Conservation (phyloP, 2,888 invertebrate genomes). For the Anaspis maculata region DNA sequence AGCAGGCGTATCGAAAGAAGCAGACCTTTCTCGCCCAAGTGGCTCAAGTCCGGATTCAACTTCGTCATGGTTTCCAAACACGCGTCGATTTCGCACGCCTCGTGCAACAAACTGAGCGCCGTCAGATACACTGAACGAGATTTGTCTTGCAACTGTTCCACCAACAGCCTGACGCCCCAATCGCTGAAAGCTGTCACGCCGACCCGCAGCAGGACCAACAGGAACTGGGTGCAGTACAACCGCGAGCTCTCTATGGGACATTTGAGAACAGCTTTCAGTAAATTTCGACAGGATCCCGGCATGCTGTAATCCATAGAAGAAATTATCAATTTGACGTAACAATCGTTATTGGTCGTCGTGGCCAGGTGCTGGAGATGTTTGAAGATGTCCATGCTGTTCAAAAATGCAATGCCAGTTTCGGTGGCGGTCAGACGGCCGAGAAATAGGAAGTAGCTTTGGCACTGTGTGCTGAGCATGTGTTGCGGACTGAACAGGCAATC, state of each 20-base stretch:
- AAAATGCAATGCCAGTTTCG: constrained; percentile 56
- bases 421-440: constrained; percentile 78
- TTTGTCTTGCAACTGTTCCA: constrained; percentile 77
- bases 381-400: constrained; percentile 68
- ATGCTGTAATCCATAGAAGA: constrained; percentile 84
- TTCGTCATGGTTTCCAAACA: constrained; percentile 66
- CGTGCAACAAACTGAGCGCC: constrained; percentile 78
- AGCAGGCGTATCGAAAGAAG: constrained; percentile 69
- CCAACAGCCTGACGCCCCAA: constrained; percentile 82
- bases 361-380: constrained; percentile 75
- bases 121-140: constrained; percentile 71
- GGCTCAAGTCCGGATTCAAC: constrained; percentile 59
- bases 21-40: constrained; percentile 70
- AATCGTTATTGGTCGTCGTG: constrained; percentile 75
- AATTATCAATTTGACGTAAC: constrained; percentile 88
- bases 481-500: constrained; percentile 84
- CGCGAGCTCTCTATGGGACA: constrained; percentile 54
- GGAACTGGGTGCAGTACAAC: constrained; percentile 85
- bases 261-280: constrained; percentile 44
- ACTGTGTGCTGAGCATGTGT: constrained; percentile 80
- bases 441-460: constrained; percentile 91
- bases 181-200: constrained; percentile 64
- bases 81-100: constrained; percentile 85
- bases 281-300: constrained; percentile 57
- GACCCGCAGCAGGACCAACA: constrained; percentile 77